phyloP scores from a whole-genome alignment of 2,797 vertebrate genomes.

The Pyrocephalus nanus region DNA sequence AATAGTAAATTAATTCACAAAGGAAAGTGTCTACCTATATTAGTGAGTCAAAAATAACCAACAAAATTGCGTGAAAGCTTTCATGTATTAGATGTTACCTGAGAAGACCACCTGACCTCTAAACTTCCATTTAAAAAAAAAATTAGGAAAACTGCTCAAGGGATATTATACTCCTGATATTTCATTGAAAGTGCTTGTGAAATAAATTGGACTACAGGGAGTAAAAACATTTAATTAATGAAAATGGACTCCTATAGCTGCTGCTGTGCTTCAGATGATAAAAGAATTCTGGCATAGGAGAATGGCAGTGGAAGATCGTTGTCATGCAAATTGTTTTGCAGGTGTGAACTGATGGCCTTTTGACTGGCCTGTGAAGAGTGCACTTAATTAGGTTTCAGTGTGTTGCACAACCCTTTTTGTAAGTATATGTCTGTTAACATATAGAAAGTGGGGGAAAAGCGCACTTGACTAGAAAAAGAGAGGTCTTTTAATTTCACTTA shows the following conservation, averaged over 20 bases:
- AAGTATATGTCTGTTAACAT: not conserved
- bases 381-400: constrained; percentile 30
- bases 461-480: not conserved
- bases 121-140: not conserved
- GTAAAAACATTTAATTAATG: constrained; percentile 11
- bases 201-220: not conserved
- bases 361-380: not conserved
- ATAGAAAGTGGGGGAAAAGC: not conserved
- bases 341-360: not conserved
- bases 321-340: constrained; percentile 31
- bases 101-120: not conserved
- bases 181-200: constrained; percentile 9
- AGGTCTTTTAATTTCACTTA: not conserved
- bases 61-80: not conserved
- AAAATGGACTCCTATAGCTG: not conserved
- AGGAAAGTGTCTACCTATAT: not conserved
- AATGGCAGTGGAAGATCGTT: not conserved
- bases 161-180: not conserved
- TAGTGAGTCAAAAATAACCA: not conserved
- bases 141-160: not conserved
- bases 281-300: not conserved
- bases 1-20: not conserved
- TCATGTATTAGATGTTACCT: not conserved
- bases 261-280: not conserved
- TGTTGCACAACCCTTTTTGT: not conserved